Evolutionary conservation across 2,888 invertebrate genomes (phyloP).

Genomic region (Cephus pulcher): DNA sequence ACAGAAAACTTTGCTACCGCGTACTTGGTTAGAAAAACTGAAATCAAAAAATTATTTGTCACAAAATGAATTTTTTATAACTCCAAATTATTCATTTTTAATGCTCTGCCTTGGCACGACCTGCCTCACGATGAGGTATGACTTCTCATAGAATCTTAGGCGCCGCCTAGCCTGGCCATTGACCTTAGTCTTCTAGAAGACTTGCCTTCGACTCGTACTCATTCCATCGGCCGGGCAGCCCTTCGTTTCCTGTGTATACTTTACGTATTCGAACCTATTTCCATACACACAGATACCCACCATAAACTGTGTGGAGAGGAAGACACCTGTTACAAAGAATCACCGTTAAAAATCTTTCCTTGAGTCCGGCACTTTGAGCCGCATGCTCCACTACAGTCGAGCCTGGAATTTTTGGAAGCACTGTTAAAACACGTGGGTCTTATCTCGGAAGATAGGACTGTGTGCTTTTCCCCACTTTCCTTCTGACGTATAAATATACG

Average conservation of each 20-base stretch:
- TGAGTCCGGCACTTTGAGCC: neutral
- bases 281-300: neutral
- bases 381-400: neutral
- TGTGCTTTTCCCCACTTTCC: neutral
- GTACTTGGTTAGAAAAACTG: no score
- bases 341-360: neutral
- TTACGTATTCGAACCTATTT: neutral
- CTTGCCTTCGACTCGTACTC: neutral
- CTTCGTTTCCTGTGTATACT: neutral
- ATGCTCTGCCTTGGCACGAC: constrained; percentile 47
- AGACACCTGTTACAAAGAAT: neutral
- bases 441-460: neutral
- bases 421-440: neutral
- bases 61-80: neutral
- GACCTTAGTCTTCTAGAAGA: constrained; percentile 44
- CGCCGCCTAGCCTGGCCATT: constrained; percentile 64
- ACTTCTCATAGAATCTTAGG: constrained; percentile 52
- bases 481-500: neutral
- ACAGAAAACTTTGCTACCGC: neutral
- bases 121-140: constrained; percentile 58
- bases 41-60: neutral
- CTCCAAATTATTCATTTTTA: constrained; percentile 28
- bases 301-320: neutral
- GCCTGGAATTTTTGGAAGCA: neutral
- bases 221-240: neutral